Evolutionary conservation across 1,140 invertebrate species (phyloP), one percentile per base, ranked within the genome.

Genomic region (Zaprionus camerounensis): DNA sequence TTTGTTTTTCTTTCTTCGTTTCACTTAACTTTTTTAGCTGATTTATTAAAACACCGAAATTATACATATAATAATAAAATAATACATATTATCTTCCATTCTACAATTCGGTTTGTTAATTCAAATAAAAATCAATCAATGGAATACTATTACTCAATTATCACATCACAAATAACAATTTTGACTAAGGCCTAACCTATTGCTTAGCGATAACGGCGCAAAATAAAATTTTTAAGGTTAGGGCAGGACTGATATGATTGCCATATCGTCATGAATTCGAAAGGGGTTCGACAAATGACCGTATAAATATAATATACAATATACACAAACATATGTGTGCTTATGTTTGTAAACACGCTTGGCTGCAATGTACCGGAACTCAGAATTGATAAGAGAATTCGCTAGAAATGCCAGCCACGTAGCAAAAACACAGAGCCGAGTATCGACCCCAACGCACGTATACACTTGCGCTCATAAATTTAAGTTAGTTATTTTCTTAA

Each of bases 371-470:
- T 4, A 53, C 34, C 57, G 57, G 46, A 63, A 71, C 34, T 41
- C 41, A 34, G 26, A 61, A 61, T 13, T 59, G 64, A 68, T 73
- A 73, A 73, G 17, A 41, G 9, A 73, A 44, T 73, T 73, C 64
- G 71, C 63, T 51, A 15, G 63, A 72, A 72, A 58, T 66, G 31
- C 20, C 24, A 51, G 41, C 31, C 56, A 68, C 71, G 55, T 68
- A 59, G 46, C 46, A 49, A 2, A n/a, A 46, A 28, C 22, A 13
- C 13, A 36, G 24, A 2, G 5, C 36, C 17, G 12, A 24, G 17
- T 22, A 53, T 17, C 31, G 31, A 34, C 31, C 31, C 31, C 31
- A 34, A 34, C 31, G 31, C 31, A 9, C 9, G 11, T 3, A 26
- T 15, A 53, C 20, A 17, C 9, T 3, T 17, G 7, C 3, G 26